Base-by-base conservation (phyloP, 2,888 invertebrate species). In the Diarsia mendica region DNA sequence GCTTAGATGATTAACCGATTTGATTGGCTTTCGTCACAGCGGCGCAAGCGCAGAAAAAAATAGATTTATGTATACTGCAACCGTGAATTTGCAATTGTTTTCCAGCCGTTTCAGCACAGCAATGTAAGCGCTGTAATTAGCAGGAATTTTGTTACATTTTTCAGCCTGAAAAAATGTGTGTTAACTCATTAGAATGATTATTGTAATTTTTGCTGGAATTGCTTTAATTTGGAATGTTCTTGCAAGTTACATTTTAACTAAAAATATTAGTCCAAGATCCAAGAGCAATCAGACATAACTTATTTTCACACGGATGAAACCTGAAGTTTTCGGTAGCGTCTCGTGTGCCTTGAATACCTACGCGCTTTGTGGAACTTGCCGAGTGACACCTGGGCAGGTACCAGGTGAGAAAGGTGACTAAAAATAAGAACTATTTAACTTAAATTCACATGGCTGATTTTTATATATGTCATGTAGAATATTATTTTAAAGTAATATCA, bases 11-110 rank as follows among this genome's bases (percentile, higher is more conserved):
- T 80, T 79, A 75, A 85, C 69, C 72, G 74, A 46, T 71, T 70
- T 78, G 83, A 86, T 85, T 83, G 78, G 65, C 77, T 87, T 85
- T 85, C 85, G 80, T 81, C 85, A 87, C 61, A 67, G 65, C 77
- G 13, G 48, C 61, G 71, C 53, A 13, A 65, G 72, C 63, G 70
- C 67, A 71, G 61, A 80, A 75, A 77, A 75, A 87, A 84, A 77
- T 80, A 61, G 77, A 80, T 82, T 84, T 80, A 84, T 85, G 80
- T 75, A 28, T 48, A 79, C 58, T 65, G 85, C 76, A 84, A 76
- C 55, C 77, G 63, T 69, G 58, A 80, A 84, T 76, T 77, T 72
- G 82, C 65, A 79, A 76, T 72, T 73, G 63, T 82, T 82, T 80
- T 84, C 65, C 75, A 82, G 39, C 48, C 33, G 70, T 84, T 82